A percentile compares a stretch with the other conserved stretches of the same genome.
These are phyloP conservation scores for Drosophila meridiana DNA, from an alignment of 2,888 invertebrate genomes.

Conservation along the genomic window DNA sequence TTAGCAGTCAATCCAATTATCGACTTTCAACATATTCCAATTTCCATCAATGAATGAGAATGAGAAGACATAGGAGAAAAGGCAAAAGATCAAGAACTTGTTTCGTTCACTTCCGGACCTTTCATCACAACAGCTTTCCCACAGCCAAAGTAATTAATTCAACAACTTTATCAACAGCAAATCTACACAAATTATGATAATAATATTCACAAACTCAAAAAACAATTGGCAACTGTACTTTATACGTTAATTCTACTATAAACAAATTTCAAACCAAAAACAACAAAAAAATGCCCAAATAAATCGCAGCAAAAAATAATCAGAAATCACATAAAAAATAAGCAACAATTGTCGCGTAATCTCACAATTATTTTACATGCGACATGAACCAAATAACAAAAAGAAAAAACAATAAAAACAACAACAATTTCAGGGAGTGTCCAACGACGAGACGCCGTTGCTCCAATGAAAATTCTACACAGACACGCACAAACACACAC, in stretches of 20 bases:
- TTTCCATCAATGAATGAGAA: not conserved
- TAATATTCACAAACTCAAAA: not conserved
- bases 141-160: conserved; percentile 20
- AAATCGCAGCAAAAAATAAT: conserved; percentile 35
- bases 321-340: conserved; percentile 31
- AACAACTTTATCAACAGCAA: not conserved
- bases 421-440: conserved; percentile 59
- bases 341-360: conserved; percentile 53
- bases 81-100: not conserved
- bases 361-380: conserved; percentile 70
- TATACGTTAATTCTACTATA: not conserved
- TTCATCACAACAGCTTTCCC: conserved; percentile 7
- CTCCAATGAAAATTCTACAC: conserved; percentile 65
- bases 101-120: conserved; percentile 4
- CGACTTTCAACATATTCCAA: not conserved
- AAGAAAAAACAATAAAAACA: conserved; percentile 9
- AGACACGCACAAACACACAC: conserved; percentile 27
- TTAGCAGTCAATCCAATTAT: not conserved
- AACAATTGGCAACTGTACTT: not conserved
- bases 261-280: not conserved
- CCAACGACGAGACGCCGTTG: conserved; percentile 41
- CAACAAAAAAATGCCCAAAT: conserved; percentile 31
- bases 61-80: not conserved
- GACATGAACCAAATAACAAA: conserved; percentile 71
- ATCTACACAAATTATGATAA: conserved; percentile 7